Conservation (phyloP, 2,888 invertebrate species). For the Parnassius mnemosyne region DNA sequence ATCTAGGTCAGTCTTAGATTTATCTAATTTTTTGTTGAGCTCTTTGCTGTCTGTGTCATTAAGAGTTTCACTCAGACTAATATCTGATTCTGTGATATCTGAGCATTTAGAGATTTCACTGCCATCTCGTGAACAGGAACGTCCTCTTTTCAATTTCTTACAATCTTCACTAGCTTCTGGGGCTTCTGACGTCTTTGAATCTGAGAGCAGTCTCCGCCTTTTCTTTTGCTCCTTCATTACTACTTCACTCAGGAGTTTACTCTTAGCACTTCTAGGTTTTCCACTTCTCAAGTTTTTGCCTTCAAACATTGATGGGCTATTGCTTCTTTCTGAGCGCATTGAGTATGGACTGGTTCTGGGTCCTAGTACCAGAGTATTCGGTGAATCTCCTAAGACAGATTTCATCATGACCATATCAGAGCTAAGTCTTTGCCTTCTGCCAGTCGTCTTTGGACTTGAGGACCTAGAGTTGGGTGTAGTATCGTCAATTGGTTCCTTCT, state of each 20-base stretch:
- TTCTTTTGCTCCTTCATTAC: conserved; percentile 79
- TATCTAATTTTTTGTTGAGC: conserved; percentile 77
- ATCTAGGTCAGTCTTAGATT: conserved; percentile 80
- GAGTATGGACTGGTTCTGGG: conserved; percentile 80
- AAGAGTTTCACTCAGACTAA: conserved; percentile 80
- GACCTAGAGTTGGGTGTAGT: conserved; percentile 66
- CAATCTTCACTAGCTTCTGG: conserved; percentile 62
- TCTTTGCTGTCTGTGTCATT: conserved; percentile 68
- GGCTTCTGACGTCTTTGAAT: conserved; percentile 69
- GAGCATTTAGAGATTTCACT: conserved; percentile 83
- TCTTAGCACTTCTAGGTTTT: conserved; percentile 82
- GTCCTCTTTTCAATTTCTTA: conserved; percentile 69
- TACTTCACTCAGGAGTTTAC: conserved; percentile 78
- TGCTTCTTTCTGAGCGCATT: conserved; percentile 81
- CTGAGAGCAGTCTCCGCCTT: conserved; percentile 77
- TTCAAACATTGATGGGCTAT: conserved; percentile 71
- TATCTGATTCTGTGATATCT: conserved; percentile 82
- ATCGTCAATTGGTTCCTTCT: conserved; percentile 71
- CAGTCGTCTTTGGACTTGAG: conserved; percentile 72
- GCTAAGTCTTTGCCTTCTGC: conserved; percentile 64
- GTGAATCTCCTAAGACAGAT: conserved; percentile 64
- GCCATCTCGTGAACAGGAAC: conserved; percentile 78
- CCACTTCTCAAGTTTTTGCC: conserved; percentile 83
- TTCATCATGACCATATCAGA: conserved; percentile 76
- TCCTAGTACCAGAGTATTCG: conserved; percentile 61